Evolutionary conservation across 1,140 invertebrate species (phyloP).

Genomic region (Rhagoletis zephyria): DNA sequence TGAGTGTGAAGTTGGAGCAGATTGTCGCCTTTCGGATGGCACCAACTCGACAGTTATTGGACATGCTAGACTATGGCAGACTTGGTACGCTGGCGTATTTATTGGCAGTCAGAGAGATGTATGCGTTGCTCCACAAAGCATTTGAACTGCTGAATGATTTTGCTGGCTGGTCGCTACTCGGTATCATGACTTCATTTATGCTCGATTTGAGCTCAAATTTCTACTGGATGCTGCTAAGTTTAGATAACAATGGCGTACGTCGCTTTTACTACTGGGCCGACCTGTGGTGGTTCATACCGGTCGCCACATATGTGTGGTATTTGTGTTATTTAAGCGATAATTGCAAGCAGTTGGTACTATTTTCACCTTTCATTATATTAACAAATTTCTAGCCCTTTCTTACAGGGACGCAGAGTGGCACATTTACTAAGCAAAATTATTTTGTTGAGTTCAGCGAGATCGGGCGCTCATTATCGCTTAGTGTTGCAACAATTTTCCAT

Average conservation of each 20-base stretch:
- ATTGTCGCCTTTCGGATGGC: constrained; percentile 39
- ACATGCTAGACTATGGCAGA: not conserved
- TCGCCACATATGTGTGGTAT: not conserved
- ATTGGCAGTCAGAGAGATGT: constrained; percentile 24
- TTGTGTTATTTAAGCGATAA: not conserved
- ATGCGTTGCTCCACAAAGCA: constrained; percentile 36
- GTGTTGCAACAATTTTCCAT: constrained; percentile 15
- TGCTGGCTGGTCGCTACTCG: constrained; percentile 55
- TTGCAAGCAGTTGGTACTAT: not conserved
- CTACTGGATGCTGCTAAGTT: constrained; percentile 55
- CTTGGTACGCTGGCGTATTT: not conserved
- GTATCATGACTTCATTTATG: constrained; percentile 53
- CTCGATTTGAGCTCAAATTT: constrained; percentile 54
- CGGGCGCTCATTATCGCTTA: not conserved
- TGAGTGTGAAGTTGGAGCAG: constrained; percentile 53
- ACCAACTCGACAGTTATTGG: not conserved
- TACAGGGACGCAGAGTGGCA: not conserved
- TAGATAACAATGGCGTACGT: not conserved
- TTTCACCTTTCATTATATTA: too few species aligned
- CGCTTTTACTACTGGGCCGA: not conserved
- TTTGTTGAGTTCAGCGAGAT: not conserved
- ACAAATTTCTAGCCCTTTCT: not conserved
- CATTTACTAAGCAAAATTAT: not conserved
- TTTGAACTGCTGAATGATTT: constrained; percentile 50
- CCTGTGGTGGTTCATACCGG: not conserved